Base-by-base conservation (phyloP, 2,797 vertebrate genomes). In the Hypotaenidia philippensis region DNA sequence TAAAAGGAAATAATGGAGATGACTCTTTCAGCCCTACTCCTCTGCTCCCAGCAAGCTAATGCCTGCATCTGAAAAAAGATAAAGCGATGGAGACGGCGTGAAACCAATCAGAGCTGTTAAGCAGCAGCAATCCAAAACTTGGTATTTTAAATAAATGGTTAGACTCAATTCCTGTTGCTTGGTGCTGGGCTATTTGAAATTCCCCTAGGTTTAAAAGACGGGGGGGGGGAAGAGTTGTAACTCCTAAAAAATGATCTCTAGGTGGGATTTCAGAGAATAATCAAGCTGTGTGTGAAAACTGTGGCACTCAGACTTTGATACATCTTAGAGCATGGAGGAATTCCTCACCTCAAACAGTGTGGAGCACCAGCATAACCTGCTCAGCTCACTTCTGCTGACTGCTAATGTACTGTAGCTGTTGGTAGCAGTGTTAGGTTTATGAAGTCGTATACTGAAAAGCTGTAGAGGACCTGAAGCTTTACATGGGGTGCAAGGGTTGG, bases 71-170 rank as follows among this genome's bases (percentile, higher is more conserved):
- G 82, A 63, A 38, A 77, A 77, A 76, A 82, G 72, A 47, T 63
- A 4, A 61, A 72, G 78, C 22, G 53, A 78, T 56, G 36, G 55
- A 76, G 27, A 21, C 36, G 76, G n/a, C 9, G 1, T 11, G 66
- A 92, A 90, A 87, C 44, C 55, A 20, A 40, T 60, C 44, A 22
- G 71, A 93, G 81, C 88, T 83, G n/a, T 64, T 89, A 77, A 91
- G 65, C 61, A 81, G 61, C 75, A 86, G 55, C 66, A 44, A 36
- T 72, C 50, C 11, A 64, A 38, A 94, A 47, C 36, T 27, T 52
- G 60, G 32, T 82, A n/a, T 93, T 91, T 92, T 89, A 94, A 93
- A 93, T 80, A 71, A 87, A 88, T 23, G 47, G 59, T 82, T 89
- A 59, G n/a, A 82, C 72, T 86, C 76, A 82, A 79, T 93, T 84